phyloP scores from a whole-genome alignment of 2,113 vertebrate genomes.

The Bombycilla garrulus region DNA sequence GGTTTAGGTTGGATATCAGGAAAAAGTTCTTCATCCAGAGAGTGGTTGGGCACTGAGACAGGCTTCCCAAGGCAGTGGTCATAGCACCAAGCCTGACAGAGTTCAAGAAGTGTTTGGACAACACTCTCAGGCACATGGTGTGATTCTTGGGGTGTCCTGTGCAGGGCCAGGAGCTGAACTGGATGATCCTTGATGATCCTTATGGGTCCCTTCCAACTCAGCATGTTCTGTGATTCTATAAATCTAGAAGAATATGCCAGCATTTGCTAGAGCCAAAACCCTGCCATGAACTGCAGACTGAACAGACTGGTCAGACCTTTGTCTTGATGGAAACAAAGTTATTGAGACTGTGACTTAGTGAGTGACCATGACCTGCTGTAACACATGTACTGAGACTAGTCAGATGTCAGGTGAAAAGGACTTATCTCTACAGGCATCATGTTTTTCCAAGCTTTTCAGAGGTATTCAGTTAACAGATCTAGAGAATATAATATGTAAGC shows the following conservation, averaged over 20 bases:
- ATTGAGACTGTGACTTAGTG: neutral
- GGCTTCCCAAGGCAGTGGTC: neutral
- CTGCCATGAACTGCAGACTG: neutral
- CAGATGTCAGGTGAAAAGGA: neutral
- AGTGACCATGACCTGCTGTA: neutral
- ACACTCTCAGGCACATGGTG: fast-evolving
- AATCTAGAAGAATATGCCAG: neutral
- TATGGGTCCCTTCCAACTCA: neutral
- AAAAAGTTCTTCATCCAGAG: neutral
- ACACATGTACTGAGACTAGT: neutral
- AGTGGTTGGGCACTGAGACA: neutral
- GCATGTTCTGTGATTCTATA: neutral
- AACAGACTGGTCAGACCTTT: neutral
- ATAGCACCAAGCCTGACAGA: neutral
- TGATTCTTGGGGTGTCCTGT: neutral
- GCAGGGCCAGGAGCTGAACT: neutral
- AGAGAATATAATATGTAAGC: neutral
- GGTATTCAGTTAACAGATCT: neutral
- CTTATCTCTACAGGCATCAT: neutral
- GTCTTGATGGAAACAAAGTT: neutral
- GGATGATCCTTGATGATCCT: neutral
- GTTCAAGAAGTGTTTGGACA: neutral
- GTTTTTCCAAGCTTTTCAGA: neutral
- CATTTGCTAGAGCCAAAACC: neutral
- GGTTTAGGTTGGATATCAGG: neutral